Evolutionary conservation across 2,113 vertebrate genomes (phyloP).

Genomic region (Syngnathus typhle): DNA sequence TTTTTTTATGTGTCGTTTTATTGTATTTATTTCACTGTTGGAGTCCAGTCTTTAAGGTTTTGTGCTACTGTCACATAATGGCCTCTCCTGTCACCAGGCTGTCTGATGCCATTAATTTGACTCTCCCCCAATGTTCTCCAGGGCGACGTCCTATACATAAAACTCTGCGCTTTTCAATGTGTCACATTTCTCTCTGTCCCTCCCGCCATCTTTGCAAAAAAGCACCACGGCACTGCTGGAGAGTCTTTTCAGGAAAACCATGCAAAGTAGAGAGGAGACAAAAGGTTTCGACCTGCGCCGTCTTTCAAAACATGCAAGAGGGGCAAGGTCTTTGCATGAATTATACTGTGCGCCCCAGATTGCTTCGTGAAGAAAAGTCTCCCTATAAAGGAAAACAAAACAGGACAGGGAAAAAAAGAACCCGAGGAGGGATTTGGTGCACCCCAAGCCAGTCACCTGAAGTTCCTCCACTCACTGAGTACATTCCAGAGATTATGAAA

Average conservation of each 20-base stretch:
- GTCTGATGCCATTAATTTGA: slow-evolving; percentile 60
- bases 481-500: slow-evolving; percentile 51
- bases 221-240: slow-evolving; percentile 37
- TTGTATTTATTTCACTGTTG: slow-evolving; percentile 20
- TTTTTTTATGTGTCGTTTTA: slow-evolving; percentile 15
- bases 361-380: slow-evolving; percentile 33
- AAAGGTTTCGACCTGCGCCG: slow-evolving; percentile 41
- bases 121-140: slow-evolving; percentile 38
- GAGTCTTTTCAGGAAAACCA: slow-evolving; percentile 43
- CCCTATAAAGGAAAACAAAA: slow-evolving; percentile 19
- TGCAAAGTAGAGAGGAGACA: slow-evolving; percentile 28
- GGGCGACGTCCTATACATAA: slow-evolving; percentile 25
- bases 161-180: slow-evolving; percentile 28
- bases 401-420: slow-evolving; percentile 14
- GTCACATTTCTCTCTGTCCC: slow-evolving; percentile 13
- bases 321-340: slow-evolving; percentile 29
- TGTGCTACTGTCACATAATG: slow-evolving; percentile 39
- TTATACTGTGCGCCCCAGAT: slow-evolving; percentile 27
- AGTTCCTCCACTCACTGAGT: slow-evolving; percentile 43
- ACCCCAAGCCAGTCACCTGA: slow-evolving; percentile 37
- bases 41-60: slow-evolving; percentile 30
- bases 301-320: slow-evolving; percentile 36
- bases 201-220: slow-evolving; percentile 38
- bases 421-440: slow-evolving; percentile 39
- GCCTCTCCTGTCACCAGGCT: slow-evolving; percentile 54